phyloP scores from a whole-genome alignment of 2,113 vertebrate genomes.

The Sialia sialis region DNA sequence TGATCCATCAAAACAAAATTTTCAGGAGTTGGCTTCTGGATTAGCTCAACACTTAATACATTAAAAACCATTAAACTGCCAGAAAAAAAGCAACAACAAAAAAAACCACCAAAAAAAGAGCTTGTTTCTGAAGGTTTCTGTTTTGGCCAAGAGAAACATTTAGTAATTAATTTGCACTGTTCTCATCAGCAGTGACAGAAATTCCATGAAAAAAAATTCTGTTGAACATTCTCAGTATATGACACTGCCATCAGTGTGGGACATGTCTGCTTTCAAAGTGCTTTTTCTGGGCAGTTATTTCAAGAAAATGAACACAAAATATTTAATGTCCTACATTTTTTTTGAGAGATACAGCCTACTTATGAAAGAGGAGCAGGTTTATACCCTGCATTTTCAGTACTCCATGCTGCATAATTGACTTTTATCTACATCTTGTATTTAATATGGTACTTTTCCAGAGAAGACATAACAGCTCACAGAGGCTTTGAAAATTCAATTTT shows the following conservation, averaged over 20 bases:
- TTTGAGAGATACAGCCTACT: not conserved
- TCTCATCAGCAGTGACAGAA: not conserved
- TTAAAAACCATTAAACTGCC: not conserved
- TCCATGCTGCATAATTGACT: not conserved
- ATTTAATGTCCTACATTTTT: not conserved
- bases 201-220: not conserved
- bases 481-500: slow-evolving; percentile 47
- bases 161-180: not conserved
- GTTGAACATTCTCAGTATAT: not conserved
- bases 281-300: not conserved
- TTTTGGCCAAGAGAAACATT: not conserved
- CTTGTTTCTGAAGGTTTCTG: not conserved
- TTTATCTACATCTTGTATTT: not conserved
- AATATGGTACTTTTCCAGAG: not conserved
- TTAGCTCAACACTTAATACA: not conserved
- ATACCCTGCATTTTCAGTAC: not conserved
- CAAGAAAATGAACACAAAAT: not conserved
- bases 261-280: not conserved
- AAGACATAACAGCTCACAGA: slow-evolving; percentile 1
- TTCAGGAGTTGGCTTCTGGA: not conserved
- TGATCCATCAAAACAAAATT: not conserved
- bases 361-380: not conserved
- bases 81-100: not conserved
- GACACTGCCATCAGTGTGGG: not conserved
- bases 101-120: not conserved